These are phyloP conservation scores for Neopipo cinnamomea DNA, from an alignment of 2,113 vertebrate genomes.

Conservation along the genomic window DNA sequence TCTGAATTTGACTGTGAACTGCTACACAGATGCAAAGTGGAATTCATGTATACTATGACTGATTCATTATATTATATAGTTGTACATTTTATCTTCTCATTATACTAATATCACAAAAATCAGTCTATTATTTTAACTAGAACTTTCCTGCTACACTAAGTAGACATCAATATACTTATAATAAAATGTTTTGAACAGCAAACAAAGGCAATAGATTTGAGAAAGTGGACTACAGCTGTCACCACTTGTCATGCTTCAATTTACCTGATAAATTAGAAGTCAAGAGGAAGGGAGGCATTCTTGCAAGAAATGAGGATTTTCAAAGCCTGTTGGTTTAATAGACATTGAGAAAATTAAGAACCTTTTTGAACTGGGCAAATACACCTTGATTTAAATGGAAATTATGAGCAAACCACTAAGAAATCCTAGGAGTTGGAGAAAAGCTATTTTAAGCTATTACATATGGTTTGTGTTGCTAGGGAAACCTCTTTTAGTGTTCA, in stretches of 20 bases:
- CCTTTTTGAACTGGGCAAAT: slow-evolving; percentile 5
- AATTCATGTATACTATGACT: rapidly evolving
- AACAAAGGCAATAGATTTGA: not conserved
- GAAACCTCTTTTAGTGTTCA: slow-evolving; percentile 58
- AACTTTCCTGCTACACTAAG: not conserved
- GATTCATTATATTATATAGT: not conserved
- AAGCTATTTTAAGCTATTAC: slow-evolving; percentile 66
- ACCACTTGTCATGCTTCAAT: not conserved
- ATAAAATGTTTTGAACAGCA: not conserved
- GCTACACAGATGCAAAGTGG: not conserved
- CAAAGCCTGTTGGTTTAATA: not conserved
- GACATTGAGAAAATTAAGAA: not conserved
- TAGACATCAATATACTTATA: not conserved
- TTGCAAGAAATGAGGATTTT: not conserved
- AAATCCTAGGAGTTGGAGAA: slow-evolving; percentile 50
- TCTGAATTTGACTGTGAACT: not conserved
- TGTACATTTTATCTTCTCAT: not conserved
- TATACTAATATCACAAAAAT: not conserved
- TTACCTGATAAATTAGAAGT: not conserved
- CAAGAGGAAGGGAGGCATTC: not conserved
- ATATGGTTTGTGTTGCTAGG: slow-evolving; percentile 67
- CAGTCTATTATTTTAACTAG: not conserved
- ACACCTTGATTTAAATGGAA: slow-evolving; percentile 37
- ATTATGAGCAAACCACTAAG: slow-evolving; percentile 8
- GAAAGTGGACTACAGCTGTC: not conserved